phyloP scores from a whole-genome alignment of 2,888 invertebrate species.

The Anaspis maculata region DNA sequence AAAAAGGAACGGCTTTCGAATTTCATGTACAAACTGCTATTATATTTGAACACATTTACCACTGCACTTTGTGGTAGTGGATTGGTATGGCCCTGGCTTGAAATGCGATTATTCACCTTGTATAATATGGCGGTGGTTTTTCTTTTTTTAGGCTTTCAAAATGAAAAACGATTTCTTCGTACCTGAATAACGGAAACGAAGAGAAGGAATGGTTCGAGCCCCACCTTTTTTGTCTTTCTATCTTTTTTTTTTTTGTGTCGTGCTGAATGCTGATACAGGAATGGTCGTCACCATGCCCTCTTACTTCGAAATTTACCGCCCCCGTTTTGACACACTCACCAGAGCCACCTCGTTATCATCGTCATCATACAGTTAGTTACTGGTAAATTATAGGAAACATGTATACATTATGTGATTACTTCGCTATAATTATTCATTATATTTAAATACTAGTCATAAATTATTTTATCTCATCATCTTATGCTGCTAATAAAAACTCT shows the following conservation, averaged over 20 bases:
- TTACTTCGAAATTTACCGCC: too few relatives aligned
- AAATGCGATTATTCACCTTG: constrained; percentile 1
- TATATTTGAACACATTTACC: constrained; percentile 27
- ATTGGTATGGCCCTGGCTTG: constrained; percentile 24
- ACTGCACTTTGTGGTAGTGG: constrained; percentile 21
- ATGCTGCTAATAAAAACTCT: constrained; percentile 30
- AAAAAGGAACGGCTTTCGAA: constrained; percentile 12
- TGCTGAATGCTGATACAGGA: too few relatives aligned
- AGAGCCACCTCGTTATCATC: constrained; percentile 29
- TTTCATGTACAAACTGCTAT: constrained; percentile 16
- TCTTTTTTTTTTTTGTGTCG: too few relatives aligned
- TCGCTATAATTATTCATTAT: constrained; percentile 37
- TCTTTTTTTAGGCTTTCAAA: constrained; percentile 1
- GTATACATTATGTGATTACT: constrained; percentile 38
- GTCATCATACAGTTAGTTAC: constrained; percentile 31
- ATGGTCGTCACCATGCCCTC: too few relatives aligned
- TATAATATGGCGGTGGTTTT: background rate
- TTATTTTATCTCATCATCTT: constrained; percentile 36
- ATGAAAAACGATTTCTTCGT: background rate
- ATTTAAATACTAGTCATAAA: constrained; percentile 40
- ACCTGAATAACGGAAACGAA: background rate
- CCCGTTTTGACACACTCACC: constrained; percentile 21
- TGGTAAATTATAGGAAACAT: constrained; percentile 38
- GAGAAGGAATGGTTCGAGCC: too few relatives aligned
- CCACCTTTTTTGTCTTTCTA: too few relatives aligned